Conservation (phyloP, 2,888 invertebrate genomes). For the Euspilapteryx auroguttella region DNA sequence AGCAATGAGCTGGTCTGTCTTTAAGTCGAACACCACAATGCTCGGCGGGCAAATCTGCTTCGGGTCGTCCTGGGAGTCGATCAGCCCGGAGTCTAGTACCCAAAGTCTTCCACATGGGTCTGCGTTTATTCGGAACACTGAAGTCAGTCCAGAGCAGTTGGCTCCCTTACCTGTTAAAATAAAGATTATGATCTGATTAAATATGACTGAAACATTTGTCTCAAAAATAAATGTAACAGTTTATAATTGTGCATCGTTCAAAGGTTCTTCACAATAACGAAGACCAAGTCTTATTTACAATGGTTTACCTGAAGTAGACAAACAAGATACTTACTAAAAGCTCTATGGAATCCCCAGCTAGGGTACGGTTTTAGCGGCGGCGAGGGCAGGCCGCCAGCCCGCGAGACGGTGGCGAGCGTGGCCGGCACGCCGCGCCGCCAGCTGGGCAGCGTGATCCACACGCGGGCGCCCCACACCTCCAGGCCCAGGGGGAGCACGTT, state of each 20-base stretch:
- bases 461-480: conserved; percentile 66
- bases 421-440: conserved; percentile 78
- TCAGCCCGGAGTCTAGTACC: conserved; percentile 80
- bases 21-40: conserved; percentile 71
- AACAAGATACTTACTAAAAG: conserved; percentile 47
- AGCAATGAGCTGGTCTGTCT: conserved; percentile 63
- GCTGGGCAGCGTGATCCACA: conserved; percentile 77
- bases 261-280: too few species aligned
- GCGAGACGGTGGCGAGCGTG: conserved; percentile 69
- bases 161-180: too few species aligned
- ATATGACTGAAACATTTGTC: too few species aligned
- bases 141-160: conserved; percentile 70
- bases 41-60: conserved; percentile 74
- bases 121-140: conserved; percentile 74
- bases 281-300: too few species aligned
- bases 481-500: conserved; percentile 77
- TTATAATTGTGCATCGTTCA: too few species aligned
- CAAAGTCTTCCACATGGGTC: conserved; percentile 78
- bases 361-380: conserved; percentile 76
- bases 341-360: conserved; percentile 68
- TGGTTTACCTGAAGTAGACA: too few species aligned
- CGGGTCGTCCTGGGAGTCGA: conserved; percentile 65
- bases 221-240: too few species aligned
- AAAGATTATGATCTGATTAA: too few species aligned
- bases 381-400: conserved; percentile 49